A percentile compares a stretch with the other conserved stretches of the same genome.
These are phyloP conservation scores for Pentamera pediparva DNA, from an alignment of 53 echinoderm and acorn worm genomes.

Conservation along the genomic window DNA sequence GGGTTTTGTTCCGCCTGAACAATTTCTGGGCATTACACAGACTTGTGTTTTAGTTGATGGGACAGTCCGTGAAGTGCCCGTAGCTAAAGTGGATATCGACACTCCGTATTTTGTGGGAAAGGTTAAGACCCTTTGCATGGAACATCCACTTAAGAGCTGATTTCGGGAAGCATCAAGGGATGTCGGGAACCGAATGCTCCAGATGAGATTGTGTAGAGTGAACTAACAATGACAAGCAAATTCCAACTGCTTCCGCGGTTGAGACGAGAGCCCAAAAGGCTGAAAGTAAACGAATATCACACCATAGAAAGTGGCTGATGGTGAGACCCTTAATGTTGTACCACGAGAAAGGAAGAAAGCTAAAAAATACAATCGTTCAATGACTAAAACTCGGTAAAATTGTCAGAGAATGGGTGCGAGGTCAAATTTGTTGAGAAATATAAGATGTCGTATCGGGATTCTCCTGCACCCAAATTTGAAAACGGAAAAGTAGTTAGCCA, in stretches of 20 bases:
- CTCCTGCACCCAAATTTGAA: background rate
- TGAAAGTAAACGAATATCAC: slow-evolving; percentile 6
- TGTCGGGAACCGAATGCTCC: slow-evolving; percentile 35
- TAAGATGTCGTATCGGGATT: background rate
- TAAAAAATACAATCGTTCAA: background rate
- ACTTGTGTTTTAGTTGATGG: slow-evolving; percentile 48
- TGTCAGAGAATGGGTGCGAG: background rate
- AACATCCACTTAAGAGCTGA: slow-evolving; percentile 40
- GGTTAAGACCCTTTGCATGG: slow-evolving; percentile 46
- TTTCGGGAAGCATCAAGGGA: slow-evolving; percentile 46
- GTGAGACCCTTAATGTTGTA: background rate
- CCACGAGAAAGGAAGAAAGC: background rate
- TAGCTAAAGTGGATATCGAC: slow-evolving; percentile 29
- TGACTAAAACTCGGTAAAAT: background rate
- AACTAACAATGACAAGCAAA: background rate
- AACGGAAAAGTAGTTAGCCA: slow-evolving; percentile 10
- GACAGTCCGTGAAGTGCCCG: slow-evolving; percentile 37
- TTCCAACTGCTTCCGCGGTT: slow-evolving; percentile 12
- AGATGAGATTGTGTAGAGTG: background rate
- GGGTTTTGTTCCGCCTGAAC: slow-evolving; percentile 19
- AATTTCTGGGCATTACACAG: slow-evolving; percentile 27
- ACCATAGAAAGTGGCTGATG: slow-evolving; percentile 31
- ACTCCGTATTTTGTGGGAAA: slow-evolving; percentile 50
- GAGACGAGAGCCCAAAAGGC: slow-evolving; percentile 39
- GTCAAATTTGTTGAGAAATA: slow-evolving; percentile 14